Percentiles rank a stretch among this genome's conserved stretches.
Evolutionary conservation across 2,888 invertebrate genomes (phyloP).

Genomic region (Lepidocyrtinus sp.): DNA sequence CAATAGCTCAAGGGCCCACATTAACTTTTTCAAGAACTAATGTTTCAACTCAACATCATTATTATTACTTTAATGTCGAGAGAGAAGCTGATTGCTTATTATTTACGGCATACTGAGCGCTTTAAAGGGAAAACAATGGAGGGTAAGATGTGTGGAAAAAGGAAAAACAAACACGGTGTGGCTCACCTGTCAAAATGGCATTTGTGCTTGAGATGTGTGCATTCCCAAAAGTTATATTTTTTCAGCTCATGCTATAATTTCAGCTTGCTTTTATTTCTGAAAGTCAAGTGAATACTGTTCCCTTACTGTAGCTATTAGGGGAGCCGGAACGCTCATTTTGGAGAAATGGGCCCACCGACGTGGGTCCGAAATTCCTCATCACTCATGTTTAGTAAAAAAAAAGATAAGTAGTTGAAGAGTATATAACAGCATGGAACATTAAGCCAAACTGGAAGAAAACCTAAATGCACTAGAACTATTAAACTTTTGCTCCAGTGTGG

Average conservation of each 20-base stretch:
- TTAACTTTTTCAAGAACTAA: no score
- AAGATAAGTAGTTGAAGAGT: slow-evolving; percentile 11
- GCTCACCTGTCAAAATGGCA: slow-evolving; percentile 62
- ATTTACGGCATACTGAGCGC: slow-evolving; percentile 29
- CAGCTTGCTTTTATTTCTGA: slow-evolving; percentile 21
- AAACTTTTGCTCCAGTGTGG: neutral
- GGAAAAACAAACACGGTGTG: slow-evolving; percentile 63
- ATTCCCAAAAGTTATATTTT: slow-evolving; percentile 1
- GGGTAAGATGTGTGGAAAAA: no score
- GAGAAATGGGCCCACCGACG: slow-evolving; percentile 69
- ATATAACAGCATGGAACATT: no score
- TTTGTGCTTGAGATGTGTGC: slow-evolving; percentile 38
- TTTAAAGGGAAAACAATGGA: slow-evolving; percentile 36
- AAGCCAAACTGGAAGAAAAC: no score
- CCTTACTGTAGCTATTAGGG: slow-evolving; percentile 54
- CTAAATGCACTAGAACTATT: no score
- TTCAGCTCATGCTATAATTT: neutral
- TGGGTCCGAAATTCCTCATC: neutral
- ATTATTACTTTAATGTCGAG: slow-evolving; percentile 12
- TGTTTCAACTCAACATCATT: slow-evolving; percentile 15
- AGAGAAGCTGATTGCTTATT: slow-evolving; percentile 35
- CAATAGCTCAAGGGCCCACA: slow-evolving; percentile 17
- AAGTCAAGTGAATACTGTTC: no score
- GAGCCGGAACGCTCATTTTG: slow-evolving; percentile 63
- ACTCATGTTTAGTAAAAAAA: neutral